A percentile compares a stretch with the other conserved stretches of the same genome.
Conservation (phyloP, 2,888 invertebrate genomes). For the Aspidiotus rigidus region DNA sequence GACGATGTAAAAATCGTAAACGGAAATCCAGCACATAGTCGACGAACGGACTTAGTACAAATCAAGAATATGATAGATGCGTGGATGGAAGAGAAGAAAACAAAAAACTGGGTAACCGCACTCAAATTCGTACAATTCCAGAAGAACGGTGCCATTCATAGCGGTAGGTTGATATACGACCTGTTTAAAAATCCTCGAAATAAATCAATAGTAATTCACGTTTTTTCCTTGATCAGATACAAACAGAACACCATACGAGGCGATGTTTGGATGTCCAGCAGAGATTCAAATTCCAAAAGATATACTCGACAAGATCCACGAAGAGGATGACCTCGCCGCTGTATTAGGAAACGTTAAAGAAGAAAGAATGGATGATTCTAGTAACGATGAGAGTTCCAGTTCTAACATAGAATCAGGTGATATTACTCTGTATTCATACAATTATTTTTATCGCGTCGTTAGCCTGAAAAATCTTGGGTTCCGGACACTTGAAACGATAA, state of each 20-base stretch:
- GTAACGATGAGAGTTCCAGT: too few species aligned
- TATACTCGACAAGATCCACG: background rate
- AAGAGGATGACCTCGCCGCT: background rate
- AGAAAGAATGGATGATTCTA: too few species aligned
- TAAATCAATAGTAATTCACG: background rate
- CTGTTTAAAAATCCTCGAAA: background rate
- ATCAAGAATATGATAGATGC: slow-evolving; percentile 21
- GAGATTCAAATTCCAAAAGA: background rate
- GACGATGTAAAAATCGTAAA: slow-evolving; percentile 21
- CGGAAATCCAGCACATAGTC: slow-evolving; percentile 22
- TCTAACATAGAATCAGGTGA: too few species aligned
- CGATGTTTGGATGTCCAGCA: background rate
- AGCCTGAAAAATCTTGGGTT: too few species aligned
- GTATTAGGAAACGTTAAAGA: background rate
- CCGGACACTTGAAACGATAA: too few species aligned
- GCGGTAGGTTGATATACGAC: background rate
- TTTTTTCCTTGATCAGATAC: background rate
- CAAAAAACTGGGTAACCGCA: background rate
- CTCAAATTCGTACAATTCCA: slow-evolving; percentile 1
- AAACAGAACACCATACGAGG: background rate
- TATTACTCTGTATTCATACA: too few species aligned
- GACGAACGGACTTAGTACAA: slow-evolving; percentile 18
- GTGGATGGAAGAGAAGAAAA: slow-evolving; percentile 14
- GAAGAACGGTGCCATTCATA: background rate
- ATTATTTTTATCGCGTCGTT: too few species aligned